Conservation (phyloP, 1,140 invertebrate species). For the Plutomurus gul region DNA sequence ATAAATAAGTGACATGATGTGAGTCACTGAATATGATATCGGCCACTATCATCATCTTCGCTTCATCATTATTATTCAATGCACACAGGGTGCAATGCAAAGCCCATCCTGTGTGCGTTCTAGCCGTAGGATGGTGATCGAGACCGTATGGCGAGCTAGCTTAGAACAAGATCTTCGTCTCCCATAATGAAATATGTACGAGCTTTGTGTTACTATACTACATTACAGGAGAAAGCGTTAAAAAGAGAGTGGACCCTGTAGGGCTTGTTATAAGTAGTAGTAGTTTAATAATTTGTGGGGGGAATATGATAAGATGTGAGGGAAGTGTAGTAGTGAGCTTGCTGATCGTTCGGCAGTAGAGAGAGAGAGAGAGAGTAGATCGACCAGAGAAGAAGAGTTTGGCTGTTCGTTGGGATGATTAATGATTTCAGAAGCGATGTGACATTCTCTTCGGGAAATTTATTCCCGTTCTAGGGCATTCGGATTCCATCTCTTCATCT, state of each 20-base stretch:
- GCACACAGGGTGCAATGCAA: not conserved
- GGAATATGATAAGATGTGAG: constrained; percentile 6
- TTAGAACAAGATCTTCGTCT: not conserved
- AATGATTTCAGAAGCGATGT: constrained; percentile 30
- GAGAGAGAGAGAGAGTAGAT: no score
- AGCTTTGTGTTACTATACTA: not conserved
- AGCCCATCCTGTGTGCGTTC: no score
- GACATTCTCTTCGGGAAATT: constrained; percentile 28
- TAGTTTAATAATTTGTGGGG: constrained; percentile 4
- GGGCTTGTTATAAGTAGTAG: not conserved
- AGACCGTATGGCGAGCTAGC: not conserved
- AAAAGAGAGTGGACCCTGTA: no score
- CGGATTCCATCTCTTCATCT: constrained; percentile 16
- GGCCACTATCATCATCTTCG: not conserved
- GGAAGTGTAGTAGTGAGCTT: not conserved
- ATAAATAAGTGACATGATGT: not conserved
- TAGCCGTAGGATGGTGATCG: not conserved
- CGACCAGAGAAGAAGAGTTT: not conserved
- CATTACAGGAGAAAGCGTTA: no score
- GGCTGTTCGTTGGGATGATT: constrained; percentile 9
- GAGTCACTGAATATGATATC: not conserved
- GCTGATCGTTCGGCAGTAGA: not conserved
- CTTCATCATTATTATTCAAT: not conserved
- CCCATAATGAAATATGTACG: not conserved
- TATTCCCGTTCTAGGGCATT: constrained; percentile 3